These are phyloP conservation scores for Phallusia fumigata DNA, from an alignment of 23 tunicate genomes.

Conservation along the genomic window DNA sequence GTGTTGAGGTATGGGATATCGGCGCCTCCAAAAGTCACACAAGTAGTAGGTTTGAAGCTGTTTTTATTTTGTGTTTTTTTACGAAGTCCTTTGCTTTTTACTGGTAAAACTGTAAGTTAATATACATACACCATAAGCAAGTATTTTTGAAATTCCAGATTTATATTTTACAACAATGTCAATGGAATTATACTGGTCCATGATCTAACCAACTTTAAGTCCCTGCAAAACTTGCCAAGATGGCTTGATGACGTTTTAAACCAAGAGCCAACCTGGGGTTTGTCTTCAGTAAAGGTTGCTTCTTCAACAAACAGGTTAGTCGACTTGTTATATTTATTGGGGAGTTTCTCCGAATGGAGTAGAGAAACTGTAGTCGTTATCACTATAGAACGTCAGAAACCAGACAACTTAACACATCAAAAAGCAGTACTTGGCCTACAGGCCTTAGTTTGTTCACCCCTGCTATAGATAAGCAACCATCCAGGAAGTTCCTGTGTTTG, in stretches of 20 bases:
- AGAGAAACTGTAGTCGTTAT: no score
- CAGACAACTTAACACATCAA: no score
- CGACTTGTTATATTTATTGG: no score
- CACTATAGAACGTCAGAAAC: no score
- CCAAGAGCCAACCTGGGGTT: constrained; percentile 46
- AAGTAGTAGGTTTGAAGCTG: constrained; percentile 53
- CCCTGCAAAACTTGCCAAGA: constrained; percentile 70
- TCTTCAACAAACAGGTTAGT: constrained; percentile 9
- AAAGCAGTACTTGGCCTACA: no score
- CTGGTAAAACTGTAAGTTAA: no score
- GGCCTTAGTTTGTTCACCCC: no score
- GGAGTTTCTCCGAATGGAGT: no score
- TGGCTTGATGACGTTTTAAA: constrained; percentile 81
- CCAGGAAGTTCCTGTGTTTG: no score
- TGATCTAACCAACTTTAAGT: constrained; percentile 81
- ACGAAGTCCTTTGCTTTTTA: not conserved
- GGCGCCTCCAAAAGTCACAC: constrained; percentile 94
- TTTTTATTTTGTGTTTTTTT: not conserved
- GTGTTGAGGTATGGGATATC: constrained; percentile 88
- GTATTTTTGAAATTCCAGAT: constrained; percentile 20
- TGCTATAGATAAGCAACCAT: no score
- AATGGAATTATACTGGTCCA: constrained; percentile 89
- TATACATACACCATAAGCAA: not conserved
- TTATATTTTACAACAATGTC: constrained; percentile 79
- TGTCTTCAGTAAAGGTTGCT: constrained; percentile 65